Base-by-base conservation (phyloP, 2,113 vertebrate genomes). In the Dermatemys mawii region DNA sequence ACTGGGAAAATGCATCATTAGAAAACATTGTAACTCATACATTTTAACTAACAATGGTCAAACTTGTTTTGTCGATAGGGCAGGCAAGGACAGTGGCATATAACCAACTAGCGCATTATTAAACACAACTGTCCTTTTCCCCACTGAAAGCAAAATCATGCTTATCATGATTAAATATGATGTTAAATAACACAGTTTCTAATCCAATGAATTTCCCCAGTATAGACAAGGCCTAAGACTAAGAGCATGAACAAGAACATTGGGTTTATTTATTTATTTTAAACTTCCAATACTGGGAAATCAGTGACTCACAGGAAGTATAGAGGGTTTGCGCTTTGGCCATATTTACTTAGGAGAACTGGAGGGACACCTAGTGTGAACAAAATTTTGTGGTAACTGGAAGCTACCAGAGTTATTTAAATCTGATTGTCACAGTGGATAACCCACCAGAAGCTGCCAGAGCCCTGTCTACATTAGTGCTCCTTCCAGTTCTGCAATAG, bases 61-160 rank as follows among this genome's bases (percentile, higher is more conserved):
- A 73, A 12, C 70, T 93, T 1, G 79, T 91, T 96, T 95, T 95
- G 90, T 81, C 92, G 86, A 95, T 93, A 86, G 76, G 95, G 93
- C 27, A 9, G 86, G 6, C 54, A 91, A 92, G 48, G 84, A 63
- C 76, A 91, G 82, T 91, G 91, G 91, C 83, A 27, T 83, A 38
- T 91, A 55, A 84, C 76, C 76, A 78, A 8, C 24, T 90, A 80
- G 50, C 3, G 67, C 1, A 1, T 79, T 83, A 55, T 51, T 83
- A 70, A 95, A 91, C 7, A 76, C 38, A 93, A 79, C 17, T n/a
- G 27, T 48, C 4, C 46, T 75, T 92, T 63, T 90, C 50, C 35
- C 86, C 86, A 24, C 83, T 82, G 80, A 3, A 0, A 44, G 32
- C 49, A 70, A 79, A 78, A 85, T 83, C 70, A 87, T 35, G 73